Evolutionary conservation across 2,888 invertebrate genomes (phyloP).

Genomic region (Spodoptera picta): DNA sequence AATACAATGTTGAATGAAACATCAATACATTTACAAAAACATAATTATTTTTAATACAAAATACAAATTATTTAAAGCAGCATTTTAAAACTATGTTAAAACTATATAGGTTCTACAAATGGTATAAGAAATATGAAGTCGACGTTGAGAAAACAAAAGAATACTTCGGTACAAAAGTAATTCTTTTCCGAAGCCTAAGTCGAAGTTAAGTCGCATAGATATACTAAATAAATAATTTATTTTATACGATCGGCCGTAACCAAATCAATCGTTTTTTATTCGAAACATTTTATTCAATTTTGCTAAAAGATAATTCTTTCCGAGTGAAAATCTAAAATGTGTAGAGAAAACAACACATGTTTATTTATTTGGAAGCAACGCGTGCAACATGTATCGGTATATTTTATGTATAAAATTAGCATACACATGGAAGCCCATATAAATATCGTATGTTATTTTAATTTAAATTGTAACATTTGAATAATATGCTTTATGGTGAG

Average conservation of each 20-base stretch:
- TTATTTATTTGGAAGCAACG: conserved; percentile 21
- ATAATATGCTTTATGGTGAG: neutral
- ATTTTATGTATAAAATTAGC: conserved; percentile 36
- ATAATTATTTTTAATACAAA: conserved; percentile 1
- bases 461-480: conserved; percentile 8
- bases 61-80: conserved; percentile 45
- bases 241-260: neutral
- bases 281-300: neutral
- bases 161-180: conserved; percentile 26
- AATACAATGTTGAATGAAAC: conserved; percentile 32
- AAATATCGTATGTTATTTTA: conserved; percentile 6
- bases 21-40: conserved; percentile 44
- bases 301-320: neutral
- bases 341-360: neutral
- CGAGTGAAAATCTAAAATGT: neutral
- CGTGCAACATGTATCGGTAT: conserved; percentile 11
- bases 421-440: conserved; percentile 19
- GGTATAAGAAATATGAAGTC: conserved; percentile 1
- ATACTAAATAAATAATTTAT: conserved; percentile 7
- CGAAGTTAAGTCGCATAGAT: conserved; percentile 2
- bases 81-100: conserved; percentile 39
- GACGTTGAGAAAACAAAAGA: conserved; percentile 29
- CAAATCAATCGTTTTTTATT: conserved; percentile 1
- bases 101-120: conserved; percentile 32
- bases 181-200: conserved; percentile 1